These are phyloP conservation scores for Amia ocellicauda DNA, from an alignment of 2,113 vertebrate species.

Conservation along the genomic window DNA sequence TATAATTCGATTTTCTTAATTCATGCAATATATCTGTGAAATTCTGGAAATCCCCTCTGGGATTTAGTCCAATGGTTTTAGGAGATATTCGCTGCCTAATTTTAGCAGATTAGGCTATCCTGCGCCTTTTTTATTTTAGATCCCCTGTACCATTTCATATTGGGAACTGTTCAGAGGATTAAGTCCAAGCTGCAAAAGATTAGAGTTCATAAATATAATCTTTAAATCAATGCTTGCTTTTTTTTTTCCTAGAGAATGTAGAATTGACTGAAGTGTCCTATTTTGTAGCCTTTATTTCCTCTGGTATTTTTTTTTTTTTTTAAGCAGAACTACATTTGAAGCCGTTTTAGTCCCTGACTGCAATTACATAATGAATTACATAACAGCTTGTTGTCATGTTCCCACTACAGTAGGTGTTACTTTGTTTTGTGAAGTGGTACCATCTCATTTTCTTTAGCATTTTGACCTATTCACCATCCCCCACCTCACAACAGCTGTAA, in stretches of 20 bases:
- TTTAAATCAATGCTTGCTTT: constrained; percentile 5
- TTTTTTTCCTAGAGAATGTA: not conserved
- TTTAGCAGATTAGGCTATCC: constrained; percentile 5
- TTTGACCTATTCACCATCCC: too few species aligned
- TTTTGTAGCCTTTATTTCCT: not conserved
- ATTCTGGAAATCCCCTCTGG: not conserved
- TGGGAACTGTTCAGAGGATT: constrained; percentile 8
- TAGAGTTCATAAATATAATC: constrained; percentile 12
- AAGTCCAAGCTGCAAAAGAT: constrained; percentile 9
- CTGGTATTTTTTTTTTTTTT: not conserved
- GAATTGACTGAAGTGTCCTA: constrained; percentile 3
- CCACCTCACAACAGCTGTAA: too few species aligned
- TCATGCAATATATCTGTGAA: not conserved
- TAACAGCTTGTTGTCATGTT: not conserved
- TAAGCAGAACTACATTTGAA: not conserved
- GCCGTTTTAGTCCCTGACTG: not conserved
- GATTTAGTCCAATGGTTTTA: not conserved
- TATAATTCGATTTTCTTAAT: not conserved
- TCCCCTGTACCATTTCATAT: not conserved
- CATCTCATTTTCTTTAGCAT: too few species aligned
- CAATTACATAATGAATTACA: constrained; percentile 8
- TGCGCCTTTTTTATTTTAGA: not conserved
- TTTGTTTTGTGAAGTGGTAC: not conserved
- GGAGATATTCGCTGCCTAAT: constrained; percentile 1
- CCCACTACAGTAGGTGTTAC: not conserved